These are phyloP conservation scores for Myzus persicae DNA, from an alignment of 1,140 invertebrate species.

Conservation along the genomic window DNA sequence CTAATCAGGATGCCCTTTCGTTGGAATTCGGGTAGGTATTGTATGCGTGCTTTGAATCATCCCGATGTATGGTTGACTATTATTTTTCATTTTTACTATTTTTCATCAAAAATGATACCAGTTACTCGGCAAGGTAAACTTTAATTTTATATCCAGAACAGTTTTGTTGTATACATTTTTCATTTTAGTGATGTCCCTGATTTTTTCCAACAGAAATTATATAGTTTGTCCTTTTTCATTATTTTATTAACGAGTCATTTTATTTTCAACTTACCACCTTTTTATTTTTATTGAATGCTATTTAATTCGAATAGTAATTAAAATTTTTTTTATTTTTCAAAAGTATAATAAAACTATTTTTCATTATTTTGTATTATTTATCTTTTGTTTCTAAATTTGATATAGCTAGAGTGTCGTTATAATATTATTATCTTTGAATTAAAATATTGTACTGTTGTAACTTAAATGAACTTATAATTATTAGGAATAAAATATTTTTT, in stretches of 20 bases:
- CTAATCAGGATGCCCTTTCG: background rate
- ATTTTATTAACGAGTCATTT: background rate
- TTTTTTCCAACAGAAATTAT: background rate
- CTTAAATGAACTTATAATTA: background rate
- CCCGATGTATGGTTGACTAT: background rate
- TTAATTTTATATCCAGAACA: background rate
- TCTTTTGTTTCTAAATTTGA: background rate
- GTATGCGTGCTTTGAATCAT: background rate
- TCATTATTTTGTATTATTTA: background rate
- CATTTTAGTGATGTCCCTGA: background rate
- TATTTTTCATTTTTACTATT: conserved; percentile 3
- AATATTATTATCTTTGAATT: background rate
- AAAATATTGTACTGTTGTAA: background rate
- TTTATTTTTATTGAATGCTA: background rate
- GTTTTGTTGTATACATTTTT: background rate
- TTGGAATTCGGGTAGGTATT: background rate
- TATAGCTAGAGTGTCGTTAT: background rate
- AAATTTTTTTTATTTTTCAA: background rate
- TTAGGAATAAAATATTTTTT: background rate
- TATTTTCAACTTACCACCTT: background rate
- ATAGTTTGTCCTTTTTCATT: background rate
- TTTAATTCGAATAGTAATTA: background rate
- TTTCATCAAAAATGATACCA: background rate
- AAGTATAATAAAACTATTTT: background rate
- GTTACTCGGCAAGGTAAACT: background rate